Conservation (phyloP, 2,888 invertebrate species). For the Eugnorisma glareosa region DNA sequence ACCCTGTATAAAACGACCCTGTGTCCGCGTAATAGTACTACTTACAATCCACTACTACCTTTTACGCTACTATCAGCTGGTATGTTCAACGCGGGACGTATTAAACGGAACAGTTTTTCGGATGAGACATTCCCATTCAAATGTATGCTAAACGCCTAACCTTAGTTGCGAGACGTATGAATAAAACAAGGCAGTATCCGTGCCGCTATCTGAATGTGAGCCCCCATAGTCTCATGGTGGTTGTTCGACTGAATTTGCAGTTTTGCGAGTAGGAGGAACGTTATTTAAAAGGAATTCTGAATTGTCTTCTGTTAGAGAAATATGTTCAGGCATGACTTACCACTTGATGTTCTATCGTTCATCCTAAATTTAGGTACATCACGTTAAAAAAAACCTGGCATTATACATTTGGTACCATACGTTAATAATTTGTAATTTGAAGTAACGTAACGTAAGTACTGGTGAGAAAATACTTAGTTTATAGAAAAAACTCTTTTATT, state of each 20-base stretch:
- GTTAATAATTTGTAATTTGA: not conserved
- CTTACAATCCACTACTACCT: slow-evolving; percentile 1
- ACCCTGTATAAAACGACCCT: not conserved
- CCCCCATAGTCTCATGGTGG: slow-evolving; percentile 39
- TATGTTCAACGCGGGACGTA: slow-evolving; percentile 54
- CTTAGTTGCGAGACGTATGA: slow-evolving; percentile 63
- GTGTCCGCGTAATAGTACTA: not conserved
- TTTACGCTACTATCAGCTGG: slow-evolving; percentile 49
- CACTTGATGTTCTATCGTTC: not conserved
- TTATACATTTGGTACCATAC: not conserved
- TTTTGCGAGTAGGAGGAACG: slow-evolving; percentile 15
- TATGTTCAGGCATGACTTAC: not conserved
- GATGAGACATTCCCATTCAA: slow-evolving; percentile 69
- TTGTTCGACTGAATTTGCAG: slow-evolving; percentile 43
- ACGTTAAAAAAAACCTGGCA: not conserved
- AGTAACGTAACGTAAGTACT: not conserved
- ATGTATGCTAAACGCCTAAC: slow-evolving; percentile 69
- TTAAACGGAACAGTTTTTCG: slow-evolving; percentile 60
- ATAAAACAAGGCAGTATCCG: slow-evolving; percentile 64
- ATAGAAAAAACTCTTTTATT: too few species aligned
- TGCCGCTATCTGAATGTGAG: slow-evolving; percentile 51
- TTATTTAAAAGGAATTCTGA: slow-evolving; percentile 13
- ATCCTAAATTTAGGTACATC: not conserved
- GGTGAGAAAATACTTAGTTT: too few species aligned
- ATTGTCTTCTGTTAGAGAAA: not conserved